phyloP scores from a whole-genome alignment of 2,113 vertebrate genomes.

The Theropithecus gelada region DNA sequence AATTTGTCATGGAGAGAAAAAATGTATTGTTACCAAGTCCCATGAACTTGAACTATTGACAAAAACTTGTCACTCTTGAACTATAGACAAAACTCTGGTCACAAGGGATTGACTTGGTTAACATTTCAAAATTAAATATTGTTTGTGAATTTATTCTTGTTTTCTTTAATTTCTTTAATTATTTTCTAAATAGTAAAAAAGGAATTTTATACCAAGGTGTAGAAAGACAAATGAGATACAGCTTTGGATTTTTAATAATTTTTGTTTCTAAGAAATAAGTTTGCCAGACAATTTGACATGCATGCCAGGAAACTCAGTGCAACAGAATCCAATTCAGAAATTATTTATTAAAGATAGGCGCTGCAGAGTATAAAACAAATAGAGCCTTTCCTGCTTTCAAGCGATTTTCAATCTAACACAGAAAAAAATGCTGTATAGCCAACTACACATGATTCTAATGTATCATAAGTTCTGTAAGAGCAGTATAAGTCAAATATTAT shows the following conservation, averaged over 20 bases:
- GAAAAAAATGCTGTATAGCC: neutral
- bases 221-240: neutral
- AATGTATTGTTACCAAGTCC: slow-evolving; percentile 14
- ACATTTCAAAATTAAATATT: slow-evolving; percentile 47
- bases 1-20: slow-evolving; percentile 27
- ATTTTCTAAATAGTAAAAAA: slow-evolving; percentile 16
- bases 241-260: neutral
- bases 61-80: neutral
- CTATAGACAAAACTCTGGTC: too few species aligned
- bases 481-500: neutral
- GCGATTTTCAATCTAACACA: neutral
- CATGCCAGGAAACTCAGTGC: neutral
- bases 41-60: neutral
- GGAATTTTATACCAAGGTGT: neutral
- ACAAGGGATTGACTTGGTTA: neutral
- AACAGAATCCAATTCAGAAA: neutral
- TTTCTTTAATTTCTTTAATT: slow-evolving; percentile 26
- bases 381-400: neutral
- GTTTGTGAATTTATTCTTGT: neutral
- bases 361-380: neutral
- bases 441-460: neutral
- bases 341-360: neutral
- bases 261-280: slow-evolving; percentile 29
- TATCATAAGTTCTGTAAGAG: neutral
- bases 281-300: neutral